Evolutionary conservation across 2,888 invertebrate genomes (phyloP).

Genomic region (Drepanosiphum platanoidis): DNA sequence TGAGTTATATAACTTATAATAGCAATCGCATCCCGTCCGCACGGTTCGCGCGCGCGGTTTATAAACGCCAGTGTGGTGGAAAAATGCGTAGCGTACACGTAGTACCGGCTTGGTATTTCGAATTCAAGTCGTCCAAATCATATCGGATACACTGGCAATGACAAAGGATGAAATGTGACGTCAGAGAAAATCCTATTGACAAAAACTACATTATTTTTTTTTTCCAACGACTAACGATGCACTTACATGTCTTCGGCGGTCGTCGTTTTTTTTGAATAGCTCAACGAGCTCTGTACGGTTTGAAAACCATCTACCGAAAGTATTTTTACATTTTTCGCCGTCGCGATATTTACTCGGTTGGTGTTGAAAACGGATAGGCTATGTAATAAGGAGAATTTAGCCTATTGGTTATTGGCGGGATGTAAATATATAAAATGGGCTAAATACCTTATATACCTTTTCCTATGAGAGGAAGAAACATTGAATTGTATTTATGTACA

Average conservation of each 20-base stretch:
- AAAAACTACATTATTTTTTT: constrained; percentile 17
- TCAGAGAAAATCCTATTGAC: constrained; percentile 34
- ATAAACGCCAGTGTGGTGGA: too few relatives aligned
- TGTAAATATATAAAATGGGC: too few relatives aligned
- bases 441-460: too few relatives aligned
- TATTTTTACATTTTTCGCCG: neutral
- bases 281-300: constrained; percentile 23
- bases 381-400: too few relatives aligned
- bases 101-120: neutral
- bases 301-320: constrained; percentile 12
- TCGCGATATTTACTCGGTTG: neutral
- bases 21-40: neutral
- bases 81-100: neutral
- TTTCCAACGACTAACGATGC: constrained; percentile 26
- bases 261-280: neutral
- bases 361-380: too few relatives aligned
- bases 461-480: too few relatives aligned
- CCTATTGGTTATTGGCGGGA: too few relatives aligned
- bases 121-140: constrained; percentile 17
- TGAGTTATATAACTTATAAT: neutral
- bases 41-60: too few relatives aligned
- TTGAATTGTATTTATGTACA: too few relatives aligned
- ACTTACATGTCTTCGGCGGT: constrained; percentile 31
- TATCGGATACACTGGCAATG: constrained; percentile 2
- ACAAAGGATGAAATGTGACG: constrained; percentile 24